Evolutionary conservation across 37 sponge, comb jelly and placozoan species (phyloP), one percentile per base, ranked within the genome.

Genomic region (Corticium candelabrum): DNA sequence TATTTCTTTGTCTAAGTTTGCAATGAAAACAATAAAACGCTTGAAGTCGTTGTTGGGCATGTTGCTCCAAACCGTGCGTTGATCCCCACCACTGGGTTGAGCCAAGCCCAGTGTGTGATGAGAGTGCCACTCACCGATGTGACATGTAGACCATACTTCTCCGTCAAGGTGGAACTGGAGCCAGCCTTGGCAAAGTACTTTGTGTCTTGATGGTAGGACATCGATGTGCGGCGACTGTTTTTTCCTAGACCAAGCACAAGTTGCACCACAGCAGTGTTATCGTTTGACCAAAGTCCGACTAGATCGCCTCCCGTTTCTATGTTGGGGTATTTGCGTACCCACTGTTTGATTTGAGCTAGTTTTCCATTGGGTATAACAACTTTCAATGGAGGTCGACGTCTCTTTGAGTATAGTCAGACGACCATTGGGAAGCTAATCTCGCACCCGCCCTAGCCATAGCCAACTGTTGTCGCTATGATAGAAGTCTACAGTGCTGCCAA

Each of bases 241-340:
- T 11, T 21, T 50, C 62, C 62, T 50, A 21, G 62, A 27, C n/a
- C 62, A 21, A 50, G 62, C 11, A 50, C 62, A 21, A 50, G 21
- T 21, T 50, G 62, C 15, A 50, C 62, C 15, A 50, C 21, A 21
- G 21, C 62, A 50, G 62, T 50, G 62, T 50, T 50, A 11, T 50
- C 21, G 11, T 50, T 50, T 11, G 62, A 50, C 62, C 62, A 50
- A 11, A 50, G 21, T 11, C 62, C 62, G 21, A 50, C 11, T 50
- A 50, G 62, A 21, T 50, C 62, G 62, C 62, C 62, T 50, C 62
- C 62, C 21, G 62, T 50, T 50, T 50, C 62, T 27, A 50, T 50
- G 62, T 50, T 50, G 62, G 62, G 62, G 21, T 50, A 21, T 21
- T 21, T 50, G 11, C 15, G 15, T 27, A 50, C 62, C 62, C 62